These are phyloP conservation scores for Cliona cf. orientalis DNA, from an alignment of 37 sponge, comb jelly and placozoan genomes.

Conservation along the genomic window DNA sequence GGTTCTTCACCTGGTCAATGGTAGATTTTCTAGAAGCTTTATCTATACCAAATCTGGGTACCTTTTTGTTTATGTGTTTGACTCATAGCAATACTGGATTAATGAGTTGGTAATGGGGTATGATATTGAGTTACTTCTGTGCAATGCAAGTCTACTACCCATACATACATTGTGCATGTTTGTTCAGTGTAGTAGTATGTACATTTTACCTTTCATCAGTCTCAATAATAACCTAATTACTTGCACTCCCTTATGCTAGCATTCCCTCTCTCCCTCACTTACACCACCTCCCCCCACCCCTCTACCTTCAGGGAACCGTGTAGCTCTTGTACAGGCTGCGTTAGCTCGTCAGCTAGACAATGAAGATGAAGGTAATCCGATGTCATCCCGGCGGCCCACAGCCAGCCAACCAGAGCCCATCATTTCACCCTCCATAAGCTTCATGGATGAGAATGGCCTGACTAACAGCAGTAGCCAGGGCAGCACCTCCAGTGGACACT, in stretches of 20 bases:
- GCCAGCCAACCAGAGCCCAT: background rate
- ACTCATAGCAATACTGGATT: too few species aligned
- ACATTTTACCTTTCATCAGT: too few species aligned
- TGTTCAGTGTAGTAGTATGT: too few species aligned
- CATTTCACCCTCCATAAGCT: slow-evolving; percentile 46
- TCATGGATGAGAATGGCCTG: slow-evolving; percentile 14
- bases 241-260: background rate
- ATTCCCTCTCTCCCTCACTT: slow-evolving; percentile 2
- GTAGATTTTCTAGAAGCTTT: too few species aligned
- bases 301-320: slow-evolving; percentile 19
- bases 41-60: too few species aligned
- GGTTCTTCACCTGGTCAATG: too few species aligned
- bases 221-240: too few species aligned
- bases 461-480: background rate
- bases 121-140: too few species aligned
- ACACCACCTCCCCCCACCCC: background rate
- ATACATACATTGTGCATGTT: too few species aligned
- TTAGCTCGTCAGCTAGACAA: slow-evolving; percentile 8
- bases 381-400: slow-evolving; percentile 6
- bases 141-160: too few species aligned
- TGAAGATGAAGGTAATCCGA: slow-evolving; percentile 15
- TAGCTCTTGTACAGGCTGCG: slow-evolving; percentile 50
- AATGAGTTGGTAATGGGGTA: too few species aligned
- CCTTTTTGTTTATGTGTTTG: too few species aligned
- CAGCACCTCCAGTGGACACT: background rate